Evolutionary conservation across 2,797 vertebrate species (phyloP), one percentile per base, ranked within the genome.

Genomic region (Acridotheres tristis): DNA sequence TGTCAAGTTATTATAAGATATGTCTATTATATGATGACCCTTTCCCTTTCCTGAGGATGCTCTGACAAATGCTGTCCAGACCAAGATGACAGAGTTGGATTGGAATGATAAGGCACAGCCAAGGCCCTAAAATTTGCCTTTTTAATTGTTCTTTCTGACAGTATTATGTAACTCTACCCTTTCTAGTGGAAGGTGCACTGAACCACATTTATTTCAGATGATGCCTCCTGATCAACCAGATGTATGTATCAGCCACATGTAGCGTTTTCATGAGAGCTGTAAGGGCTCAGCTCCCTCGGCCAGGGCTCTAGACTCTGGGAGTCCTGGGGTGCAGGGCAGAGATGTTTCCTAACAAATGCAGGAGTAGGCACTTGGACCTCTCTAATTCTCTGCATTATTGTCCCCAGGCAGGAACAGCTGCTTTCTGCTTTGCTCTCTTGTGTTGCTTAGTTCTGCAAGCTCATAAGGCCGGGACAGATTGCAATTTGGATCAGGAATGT

Each of bases 241-340:
- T 40, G 15, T 40, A 40, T 40, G 40, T 40, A 40, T 40, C 40
- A 40, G 13, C 40, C 40, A 40, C 9, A 7, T n/a, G 21, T 1
- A 51, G 14, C 34, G 67, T 63, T 83, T 83, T 58, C 23, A 34
- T 73, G 82, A 53, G 13, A n/a, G 7, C 29, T 21, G 6, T 18
- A 23, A 47, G 51, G n/a, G 18, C 36, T 57, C 63, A 48, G 18
- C 58, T 81, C 42, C 54, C n/a, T 77, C 4, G 1, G 6, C 23
- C 30, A 5, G 13, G 15, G 30, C 23, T 1, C 22, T 76, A 21
- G 42, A 45, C 11, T 32, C 23, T 50, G 38, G 4, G 5, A 16
- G 9, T 53, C 1, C 7, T 29, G 25, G 21, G 1, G 0, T n/a
- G 29, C 22, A 54, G n/a, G 38, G 38, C 5, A 3, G 57, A 21